These are phyloP conservation scores for Seira musarum DNA, from an alignment of 2,888 invertebrate species.

Conservation along the genomic window DNA sequence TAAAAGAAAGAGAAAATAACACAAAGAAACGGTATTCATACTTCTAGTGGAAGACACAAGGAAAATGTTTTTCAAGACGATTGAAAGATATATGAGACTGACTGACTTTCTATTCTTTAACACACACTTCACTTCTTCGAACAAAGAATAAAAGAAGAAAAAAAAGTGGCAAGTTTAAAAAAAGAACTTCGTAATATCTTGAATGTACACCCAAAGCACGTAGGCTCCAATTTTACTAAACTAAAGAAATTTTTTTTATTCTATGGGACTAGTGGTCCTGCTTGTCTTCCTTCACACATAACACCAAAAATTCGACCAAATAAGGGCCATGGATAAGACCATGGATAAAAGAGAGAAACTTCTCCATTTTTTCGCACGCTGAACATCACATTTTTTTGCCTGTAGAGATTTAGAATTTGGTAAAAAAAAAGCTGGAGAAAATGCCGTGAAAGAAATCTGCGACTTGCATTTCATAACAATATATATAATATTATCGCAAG, in stretches of 20 bases:
- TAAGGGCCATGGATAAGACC: constrained; percentile 24
- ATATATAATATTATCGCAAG: neutral
- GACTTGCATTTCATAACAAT: constrained; percentile 1
- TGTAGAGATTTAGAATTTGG: constrained; percentile 52
- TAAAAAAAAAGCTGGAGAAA: constrained; percentile 30
- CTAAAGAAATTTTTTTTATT: too few species aligned
- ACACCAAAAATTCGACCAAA: constrained; percentile 45
- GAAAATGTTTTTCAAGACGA: constrained; percentile 19
- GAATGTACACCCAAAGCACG: neutral
- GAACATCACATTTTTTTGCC: constrained; percentile 30
- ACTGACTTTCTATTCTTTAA: constrained; percentile 33
- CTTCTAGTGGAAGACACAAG: neutral
- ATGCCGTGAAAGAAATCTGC: constrained; percentile 21
- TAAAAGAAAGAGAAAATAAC: too few species aligned
- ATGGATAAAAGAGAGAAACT: constrained; percentile 15
- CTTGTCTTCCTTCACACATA: neutral
- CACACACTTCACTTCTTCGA: too few species aligned
- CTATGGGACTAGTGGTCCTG: neutral
- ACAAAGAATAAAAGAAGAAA: neutral
- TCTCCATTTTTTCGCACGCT: constrained; percentile 33
- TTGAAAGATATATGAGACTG: constrained; percentile 54
- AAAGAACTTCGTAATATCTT: constrained; percentile 11
- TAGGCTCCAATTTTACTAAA: neutral
- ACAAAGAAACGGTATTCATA: too few species aligned
- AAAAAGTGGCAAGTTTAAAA: neutral